Evolutionary conservation across 2,888 invertebrate genomes (phyloP).

Genomic region (Cabera pusaria): DNA sequence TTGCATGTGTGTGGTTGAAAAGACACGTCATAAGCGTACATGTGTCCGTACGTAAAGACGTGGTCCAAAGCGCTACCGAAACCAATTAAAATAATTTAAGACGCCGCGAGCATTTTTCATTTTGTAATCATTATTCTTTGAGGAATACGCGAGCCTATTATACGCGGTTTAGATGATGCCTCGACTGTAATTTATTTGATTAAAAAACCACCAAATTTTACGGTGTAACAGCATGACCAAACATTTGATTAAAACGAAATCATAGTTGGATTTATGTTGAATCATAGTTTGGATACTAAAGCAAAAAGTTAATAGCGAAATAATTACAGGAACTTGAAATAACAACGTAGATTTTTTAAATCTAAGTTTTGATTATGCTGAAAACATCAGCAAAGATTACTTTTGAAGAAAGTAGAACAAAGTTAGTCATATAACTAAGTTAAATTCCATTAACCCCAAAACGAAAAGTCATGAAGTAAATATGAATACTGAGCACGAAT

Average conservation of each 20-base stretch:
- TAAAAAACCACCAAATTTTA: conserved; percentile 35
- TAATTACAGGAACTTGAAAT: conserved; percentile 10
- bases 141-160: conserved; percentile 75
- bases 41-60: conserved; percentile 53
- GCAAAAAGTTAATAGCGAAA: conserved; percentile 19
- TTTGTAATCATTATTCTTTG: conserved; percentile 79
- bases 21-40: conserved; percentile 24
- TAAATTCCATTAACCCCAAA: conserved; percentile 28
- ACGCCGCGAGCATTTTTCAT: conserved; percentile 77
- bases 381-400: conserved; percentile 6
- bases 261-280: too few species aligned
- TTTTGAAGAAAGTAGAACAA: conserved; percentile 3
- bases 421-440: conserved; percentile 13
- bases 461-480: conserved; percentile 27
- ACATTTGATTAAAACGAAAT: conserved; percentile 26
- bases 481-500: conserved; percentile 30
- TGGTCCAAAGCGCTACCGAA: conserved; percentile 75
- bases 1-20: conserved; percentile 10
- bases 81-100: conserved; percentile 84
- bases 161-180: conserved; percentile 73
- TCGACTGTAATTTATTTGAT: conserved; percentile 70
- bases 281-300: conserved; percentile 16
- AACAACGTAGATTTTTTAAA: conserved; percentile 7
- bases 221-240: conserved; percentile 29
- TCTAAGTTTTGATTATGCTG: conserved; percentile 7